Percentiles rank a stretch among this genome's conserved stretches.
Evolutionary conservation across 2,888 invertebrate species (phyloP).

Genomic region (Julus scanicus): DNA sequence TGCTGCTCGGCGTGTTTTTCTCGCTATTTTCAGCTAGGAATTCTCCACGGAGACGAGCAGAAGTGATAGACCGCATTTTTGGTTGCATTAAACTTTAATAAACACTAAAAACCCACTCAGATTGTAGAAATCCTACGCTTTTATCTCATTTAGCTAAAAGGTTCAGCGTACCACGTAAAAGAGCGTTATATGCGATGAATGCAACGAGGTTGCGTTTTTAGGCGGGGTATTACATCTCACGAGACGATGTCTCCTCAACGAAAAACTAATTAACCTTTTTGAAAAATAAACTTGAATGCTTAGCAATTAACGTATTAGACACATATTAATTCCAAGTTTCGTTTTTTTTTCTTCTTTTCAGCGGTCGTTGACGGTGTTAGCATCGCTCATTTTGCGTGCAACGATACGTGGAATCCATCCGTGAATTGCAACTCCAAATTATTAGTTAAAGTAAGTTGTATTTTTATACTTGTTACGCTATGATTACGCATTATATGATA

Average conservation of each 20-base stretch:
- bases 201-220: slow-evolving; percentile 33
- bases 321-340: background rate
- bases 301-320: background rate
- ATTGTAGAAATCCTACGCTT: slow-evolving; percentile 48
- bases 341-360: slow-evolving; percentile 14
- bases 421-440: slow-evolving; percentile 44
- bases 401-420: slow-evolving; percentile 55
- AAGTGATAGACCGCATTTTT: slow-evolving; percentile 50
- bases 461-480: too few species aligned
- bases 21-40: slow-evolving; percentile 21
- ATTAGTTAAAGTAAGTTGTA: slow-evolving; percentile 36
- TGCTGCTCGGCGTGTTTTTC: background rate
- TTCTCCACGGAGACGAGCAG: slow-evolving; percentile 34
- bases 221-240: background rate
- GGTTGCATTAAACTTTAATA: slow-evolving; percentile 49
- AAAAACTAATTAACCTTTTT: background rate
- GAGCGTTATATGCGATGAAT: background rate
- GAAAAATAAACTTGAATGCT: slow-evolving; percentile 5
- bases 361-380: slow-evolving; percentile 33
- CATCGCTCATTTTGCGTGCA: slow-evolving; percentile 53
- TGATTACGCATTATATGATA: too few species aligned
- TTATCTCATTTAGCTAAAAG: slow-evolving; percentile 52
- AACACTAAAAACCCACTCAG: slow-evolving; percentile 46
- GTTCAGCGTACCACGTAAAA: slow-evolving; percentile 37
- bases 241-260: background rate